Evolutionary conservation across 2,888 invertebrate species (phyloP).

Genomic region (Congeria kusceri): DNA sequence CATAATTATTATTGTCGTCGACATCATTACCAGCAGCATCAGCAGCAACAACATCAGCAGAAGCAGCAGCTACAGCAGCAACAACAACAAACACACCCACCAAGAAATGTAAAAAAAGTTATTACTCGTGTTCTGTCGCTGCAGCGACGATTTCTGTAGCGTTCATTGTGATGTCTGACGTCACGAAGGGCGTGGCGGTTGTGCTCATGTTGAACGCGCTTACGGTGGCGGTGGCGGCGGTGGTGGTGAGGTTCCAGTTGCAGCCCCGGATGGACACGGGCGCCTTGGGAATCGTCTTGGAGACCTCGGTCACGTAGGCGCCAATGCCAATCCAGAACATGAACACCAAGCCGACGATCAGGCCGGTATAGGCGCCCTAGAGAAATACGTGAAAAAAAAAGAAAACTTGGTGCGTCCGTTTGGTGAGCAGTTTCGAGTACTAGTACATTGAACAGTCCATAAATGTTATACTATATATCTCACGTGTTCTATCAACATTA

Average conservation of each 20-base stretch:
- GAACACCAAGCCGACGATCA: constrained; percentile 89
- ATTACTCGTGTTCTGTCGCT: constrained; percentile 32
- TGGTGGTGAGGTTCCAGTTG: constrained; percentile 72
- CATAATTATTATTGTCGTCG: not conserved
- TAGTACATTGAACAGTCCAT: too few species aligned
- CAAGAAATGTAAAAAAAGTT: not conserved
- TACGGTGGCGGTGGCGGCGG: constrained; percentile 30
- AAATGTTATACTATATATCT: too few species aligned
- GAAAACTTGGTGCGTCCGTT: too few species aligned
- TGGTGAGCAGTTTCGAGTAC: too few species aligned
- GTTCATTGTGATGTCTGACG: constrained; percentile 13
- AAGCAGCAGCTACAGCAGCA: not conserved
- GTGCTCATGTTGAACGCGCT: constrained; percentile 1
- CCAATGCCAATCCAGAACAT: constrained; percentile 95
- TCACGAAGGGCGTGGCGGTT: constrained; percentile 1
- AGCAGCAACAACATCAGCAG: not conserved
- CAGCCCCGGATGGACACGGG: constrained; percentile 60
- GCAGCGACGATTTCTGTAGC: constrained; percentile 20
- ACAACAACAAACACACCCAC: not conserved
- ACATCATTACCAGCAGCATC: not conserved
- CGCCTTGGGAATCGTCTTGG: constrained; percentile 58
- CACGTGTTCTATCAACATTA: too few species aligned
- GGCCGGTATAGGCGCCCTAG: constrained; percentile 90
- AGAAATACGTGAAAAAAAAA: too few species aligned
- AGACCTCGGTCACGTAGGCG: constrained; percentile 87